A percentile compares a stretch with the other conserved stretches of the same genome.
Evolutionary conservation across 2,888 invertebrate species (phyloP).

Genomic region (Leucozona laternaria): DNA sequence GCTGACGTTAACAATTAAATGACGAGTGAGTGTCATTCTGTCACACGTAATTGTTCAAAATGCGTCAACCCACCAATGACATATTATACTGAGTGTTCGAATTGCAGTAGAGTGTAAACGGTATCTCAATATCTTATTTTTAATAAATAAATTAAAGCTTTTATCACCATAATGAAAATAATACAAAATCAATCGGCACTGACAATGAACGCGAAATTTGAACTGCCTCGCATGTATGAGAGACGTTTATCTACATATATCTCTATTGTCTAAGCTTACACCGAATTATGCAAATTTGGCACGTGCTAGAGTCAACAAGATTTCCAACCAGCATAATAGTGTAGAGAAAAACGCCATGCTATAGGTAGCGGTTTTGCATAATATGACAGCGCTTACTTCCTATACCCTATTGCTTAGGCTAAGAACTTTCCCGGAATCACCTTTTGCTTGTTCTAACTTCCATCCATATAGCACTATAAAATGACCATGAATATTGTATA

Average conservation of each 20-base stretch:
- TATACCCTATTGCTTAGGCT: not conserved
- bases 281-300: conserved; percentile 58
- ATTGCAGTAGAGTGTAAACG: conserved; percentile 1
- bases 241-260: not conserved
- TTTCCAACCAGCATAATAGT: conserved; percentile 42
- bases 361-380: not conserved
- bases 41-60: not conserved
- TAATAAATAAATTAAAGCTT: conserved; percentile 30
- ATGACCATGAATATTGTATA: conserved; percentile 38
- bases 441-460: conserved; percentile 24
- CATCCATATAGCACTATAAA: not conserved
- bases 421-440: conserved; percentile 38
- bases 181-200: conserved; percentile 39
- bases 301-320: conserved; percentile 50
- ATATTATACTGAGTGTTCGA: not conserved
- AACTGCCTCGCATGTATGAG: conserved; percentile 36
- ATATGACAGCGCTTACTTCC: not conserved
- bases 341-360: not conserved
- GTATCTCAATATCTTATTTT: not conserved
- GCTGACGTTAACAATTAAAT: too few relatives aligned
- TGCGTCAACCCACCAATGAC: not conserved
- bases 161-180: not conserved
- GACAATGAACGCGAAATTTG: conserved; percentile 67
- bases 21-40: conserved; percentile 50
- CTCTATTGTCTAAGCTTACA: not conserved